Percentiles rank a stretch among this genome's conserved stretches.
These are phyloP conservation scores for Orthosia gracilis DNA, from an alignment of 2,888 invertebrate genomes.

Conservation along the genomic window DNA sequence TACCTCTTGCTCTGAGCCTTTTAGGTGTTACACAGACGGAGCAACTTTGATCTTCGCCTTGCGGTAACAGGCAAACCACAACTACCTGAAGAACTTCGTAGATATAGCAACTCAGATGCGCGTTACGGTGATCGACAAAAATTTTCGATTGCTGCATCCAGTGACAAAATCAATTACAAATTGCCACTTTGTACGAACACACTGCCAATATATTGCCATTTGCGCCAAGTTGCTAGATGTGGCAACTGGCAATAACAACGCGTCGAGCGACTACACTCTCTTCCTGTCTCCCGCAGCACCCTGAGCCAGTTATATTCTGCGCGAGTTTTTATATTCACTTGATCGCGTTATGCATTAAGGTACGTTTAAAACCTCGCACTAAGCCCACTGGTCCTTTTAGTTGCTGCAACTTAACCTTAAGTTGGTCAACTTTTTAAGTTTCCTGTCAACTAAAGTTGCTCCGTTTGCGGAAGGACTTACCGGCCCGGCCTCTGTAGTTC, in stretches of 20 bases:
- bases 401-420: neutral
- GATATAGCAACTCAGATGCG: neutral
- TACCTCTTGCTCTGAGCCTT: conserved; percentile 15
- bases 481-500: neutral
- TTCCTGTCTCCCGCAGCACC: neutral
- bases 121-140: neutral
- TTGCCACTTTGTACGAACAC: neutral
- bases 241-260: neutral
- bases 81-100: neutral
- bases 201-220: no score
- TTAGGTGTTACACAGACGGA: neutral
- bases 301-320: neutral
- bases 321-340: no score
- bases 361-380: no score
- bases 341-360: no score
- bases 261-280: neutral
- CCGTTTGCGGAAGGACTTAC: neutral
- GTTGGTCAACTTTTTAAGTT: neutral
- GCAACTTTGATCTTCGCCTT: neutral
- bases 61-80: neutral
- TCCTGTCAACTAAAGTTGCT: conserved; percentile 1
- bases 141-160: neutral
- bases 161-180: neutral
- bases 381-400: neutral
- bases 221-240: neutral